These are phyloP conservation scores for Chunga burmeisteri DNA, from an alignment of 2,113 vertebrate species.

Conservation along the genomic window DNA sequence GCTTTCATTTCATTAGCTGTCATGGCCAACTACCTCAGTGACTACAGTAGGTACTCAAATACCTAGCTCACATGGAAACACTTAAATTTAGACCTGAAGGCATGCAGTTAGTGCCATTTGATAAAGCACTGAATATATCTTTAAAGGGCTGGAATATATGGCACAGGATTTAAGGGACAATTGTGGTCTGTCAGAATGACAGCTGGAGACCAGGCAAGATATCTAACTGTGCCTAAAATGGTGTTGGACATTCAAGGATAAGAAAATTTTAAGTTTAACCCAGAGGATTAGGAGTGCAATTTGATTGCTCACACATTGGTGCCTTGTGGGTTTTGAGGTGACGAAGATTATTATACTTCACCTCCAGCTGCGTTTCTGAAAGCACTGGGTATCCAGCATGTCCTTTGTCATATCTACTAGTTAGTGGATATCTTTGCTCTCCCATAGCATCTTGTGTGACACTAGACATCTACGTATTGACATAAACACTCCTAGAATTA, in stretches of 20 bases:
- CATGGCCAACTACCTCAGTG: not conserved
- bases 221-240: not conserved
- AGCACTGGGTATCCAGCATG: not conserved
- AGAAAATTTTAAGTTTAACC: not conserved
- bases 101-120: not conserved
- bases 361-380: not conserved
- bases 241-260: not conserved
- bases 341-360: not conserved
- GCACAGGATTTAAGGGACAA: not conserved
- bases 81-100: not conserved
- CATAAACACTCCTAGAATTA: not conserved
- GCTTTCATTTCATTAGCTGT: not conserved
- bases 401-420: not conserved
- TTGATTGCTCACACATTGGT: rapidly evolving
- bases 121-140: not conserved
- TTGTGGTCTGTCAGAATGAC: not conserved
- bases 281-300: not conserved
- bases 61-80: not conserved
- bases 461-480: not conserved
- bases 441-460: not conserved
- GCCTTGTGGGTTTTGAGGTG: not conserved
- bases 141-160: not conserved
- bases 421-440: not conserved
- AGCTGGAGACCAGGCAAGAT: not conserved
- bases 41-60: not conserved